phyloP scores from a whole-genome alignment of 2,888 invertebrate species.

The Myopa tessellatipennis region DNA sequence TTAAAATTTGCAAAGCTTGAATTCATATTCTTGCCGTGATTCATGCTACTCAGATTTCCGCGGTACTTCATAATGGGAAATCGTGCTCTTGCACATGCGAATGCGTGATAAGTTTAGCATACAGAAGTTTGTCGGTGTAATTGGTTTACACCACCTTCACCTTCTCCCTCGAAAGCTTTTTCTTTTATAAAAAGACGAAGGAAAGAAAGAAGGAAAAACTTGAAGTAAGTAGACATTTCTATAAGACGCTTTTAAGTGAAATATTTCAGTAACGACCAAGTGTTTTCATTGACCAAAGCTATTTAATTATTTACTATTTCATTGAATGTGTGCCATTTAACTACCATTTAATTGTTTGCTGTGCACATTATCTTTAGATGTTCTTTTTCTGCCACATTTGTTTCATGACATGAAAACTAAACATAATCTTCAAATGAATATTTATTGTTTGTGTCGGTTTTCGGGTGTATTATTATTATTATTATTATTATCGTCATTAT shows the following conservation, averaged over 20 bases:
- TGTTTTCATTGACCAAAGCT: too few relatives aligned
- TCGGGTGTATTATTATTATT: constrained; percentile 10
- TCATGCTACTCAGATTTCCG: background rate
- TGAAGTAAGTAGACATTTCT: too few relatives aligned
- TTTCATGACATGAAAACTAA: background rate
- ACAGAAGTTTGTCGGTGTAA: too few relatives aligned
- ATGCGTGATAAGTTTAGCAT: background rate
- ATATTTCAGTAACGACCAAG: too few relatives aligned
- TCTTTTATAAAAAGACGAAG: too few relatives aligned
- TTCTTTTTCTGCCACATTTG: background rate
- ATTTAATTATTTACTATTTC: too few relatives aligned
- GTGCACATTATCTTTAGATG: background rate
- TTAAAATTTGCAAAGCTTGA: background rate
- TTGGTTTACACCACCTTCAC: too few relatives aligned
- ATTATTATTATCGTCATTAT: constrained; percentile 4
- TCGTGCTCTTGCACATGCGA: background rate
- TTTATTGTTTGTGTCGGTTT: background rate
- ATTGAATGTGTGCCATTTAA: background rate
- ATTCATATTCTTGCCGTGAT: background rate
- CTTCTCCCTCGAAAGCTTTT: too few relatives aligned
- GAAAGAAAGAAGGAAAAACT: too few relatives aligned
- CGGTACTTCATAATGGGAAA: background rate
- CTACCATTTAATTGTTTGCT: background rate
- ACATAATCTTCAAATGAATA: constrained; percentile 29
- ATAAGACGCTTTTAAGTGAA: too few relatives aligned